Percentiles rank a stretch among this genome's conserved stretches.
Conservation (phyloP, 2,888 invertebrate species). For the Mesopsocus fuscifrons region DNA sequence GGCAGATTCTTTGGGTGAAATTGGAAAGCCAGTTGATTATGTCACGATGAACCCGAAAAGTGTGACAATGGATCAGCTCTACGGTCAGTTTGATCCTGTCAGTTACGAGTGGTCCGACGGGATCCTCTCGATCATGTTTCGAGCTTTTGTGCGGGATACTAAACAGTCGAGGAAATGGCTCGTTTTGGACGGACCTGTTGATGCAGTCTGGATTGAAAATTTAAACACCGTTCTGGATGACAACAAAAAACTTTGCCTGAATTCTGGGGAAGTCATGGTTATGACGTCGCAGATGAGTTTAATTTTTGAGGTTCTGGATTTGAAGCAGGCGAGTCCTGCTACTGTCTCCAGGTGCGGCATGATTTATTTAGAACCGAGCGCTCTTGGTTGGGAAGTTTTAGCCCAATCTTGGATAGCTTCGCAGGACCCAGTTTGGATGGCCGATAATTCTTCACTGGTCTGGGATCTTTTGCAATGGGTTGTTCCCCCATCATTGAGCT, state of each 20-base stretch:
- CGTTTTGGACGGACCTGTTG: slow-evolving; percentile 80
- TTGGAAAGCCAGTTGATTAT: slow-evolving; percentile 39
- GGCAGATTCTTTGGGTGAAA: slow-evolving; percentile 44
- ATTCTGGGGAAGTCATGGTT: slow-evolving; percentile 73
- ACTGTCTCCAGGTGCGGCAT: slow-evolving; percentile 80
- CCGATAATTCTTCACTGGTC: slow-evolving; percentile 38
- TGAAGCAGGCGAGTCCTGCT: slow-evolving; percentile 67
- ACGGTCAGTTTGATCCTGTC: slow-evolving; percentile 77
- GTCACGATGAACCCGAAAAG: slow-evolving; percentile 83
- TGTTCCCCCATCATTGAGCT: slow-evolving; percentile 53
- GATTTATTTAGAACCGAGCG: slow-evolving; percentile 74
- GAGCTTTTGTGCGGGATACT: slow-evolving; percentile 54
- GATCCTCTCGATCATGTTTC: slow-evolving; percentile 44
- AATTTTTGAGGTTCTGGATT: slow-evolving; percentile 77
- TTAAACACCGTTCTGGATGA: slow-evolving; percentile 79
- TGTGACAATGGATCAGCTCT: slow-evolving; percentile 80
- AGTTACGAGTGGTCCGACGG: slow-evolving; percentile 88
- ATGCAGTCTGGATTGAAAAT: slow-evolving; percentile 81
- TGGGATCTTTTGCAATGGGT: slow-evolving; percentile 52
- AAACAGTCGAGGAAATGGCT: slow-evolving; percentile 72
- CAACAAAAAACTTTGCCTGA: slow-evolving; percentile 70
- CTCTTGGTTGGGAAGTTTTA: slow-evolving; percentile 67
- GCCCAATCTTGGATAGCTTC: slow-evolving; percentile 55
- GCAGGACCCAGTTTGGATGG: slow-evolving; percentile 32
- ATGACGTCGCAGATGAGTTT: slow-evolving; percentile 66